Evolutionary conservation across 2,888 invertebrate genomes (phyloP).

Genomic region (Hartigia nigra): DNA sequence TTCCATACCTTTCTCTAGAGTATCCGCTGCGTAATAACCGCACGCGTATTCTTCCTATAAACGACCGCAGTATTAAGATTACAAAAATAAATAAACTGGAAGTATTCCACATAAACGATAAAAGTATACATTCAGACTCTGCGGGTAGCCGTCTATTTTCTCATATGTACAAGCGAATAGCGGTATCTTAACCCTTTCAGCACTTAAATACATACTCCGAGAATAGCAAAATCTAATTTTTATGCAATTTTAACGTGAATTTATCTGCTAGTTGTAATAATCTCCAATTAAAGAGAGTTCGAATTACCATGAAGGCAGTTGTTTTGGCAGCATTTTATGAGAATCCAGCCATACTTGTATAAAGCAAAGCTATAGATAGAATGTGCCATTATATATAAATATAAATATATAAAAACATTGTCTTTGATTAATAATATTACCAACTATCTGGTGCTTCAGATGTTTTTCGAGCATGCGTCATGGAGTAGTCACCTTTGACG

Average conservation of each 20-base stretch:
- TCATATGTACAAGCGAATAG: not conserved
- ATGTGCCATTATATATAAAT: slow-evolving; percentile 50
- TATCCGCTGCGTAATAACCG: not conserved
- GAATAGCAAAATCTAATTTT: not conserved
- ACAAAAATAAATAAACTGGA: slow-evolving; percentile 13
- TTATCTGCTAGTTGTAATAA: not conserved
- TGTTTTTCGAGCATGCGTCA: slow-evolving; percentile 23
- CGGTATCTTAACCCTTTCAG: not conserved
- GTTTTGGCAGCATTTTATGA: slow-evolving; percentile 34
- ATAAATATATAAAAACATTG: slow-evolving; percentile 11
- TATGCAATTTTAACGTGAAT: not conserved
- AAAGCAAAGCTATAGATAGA: slow-evolving; percentile 35
- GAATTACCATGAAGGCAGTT: slow-evolving; percentile 17
- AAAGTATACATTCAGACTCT: not conserved
- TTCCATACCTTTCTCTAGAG: not conserved
- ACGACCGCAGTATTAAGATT: slow-evolving; percentile 29
- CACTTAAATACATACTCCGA: not conserved
- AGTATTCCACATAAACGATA: slow-evolving; percentile 24
- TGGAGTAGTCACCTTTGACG: not conserved
- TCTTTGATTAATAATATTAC: slow-evolving; percentile 29
- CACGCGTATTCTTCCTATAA: slow-evolving; percentile 21
- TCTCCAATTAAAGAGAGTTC: not conserved
- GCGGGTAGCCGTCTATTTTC: not conserved
- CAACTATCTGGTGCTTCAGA: slow-evolving; percentile 34
- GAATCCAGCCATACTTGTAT: slow-evolving; percentile 38